Base-by-base conservation (phyloP, 92 coral and sea anemone genomes). In the Virgularia gustaviana region DNA sequence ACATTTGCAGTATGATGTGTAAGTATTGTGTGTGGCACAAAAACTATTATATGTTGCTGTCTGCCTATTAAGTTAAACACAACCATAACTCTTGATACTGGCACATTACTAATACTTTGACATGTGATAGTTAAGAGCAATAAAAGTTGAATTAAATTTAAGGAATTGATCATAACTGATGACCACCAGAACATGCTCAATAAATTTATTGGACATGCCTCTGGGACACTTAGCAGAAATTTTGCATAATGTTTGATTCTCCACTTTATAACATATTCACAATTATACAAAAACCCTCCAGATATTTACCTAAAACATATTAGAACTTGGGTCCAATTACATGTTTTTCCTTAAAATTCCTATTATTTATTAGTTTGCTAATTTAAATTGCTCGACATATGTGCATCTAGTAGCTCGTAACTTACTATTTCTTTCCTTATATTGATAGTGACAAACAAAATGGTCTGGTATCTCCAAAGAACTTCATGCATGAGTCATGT, bases 371-470 rank as follows among this genome's bases (percentile, higher is more conserved):
- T 36, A 55, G 45, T 30, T 53, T 2, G 29, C 34, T 20, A 5
- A 9, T 13, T 29, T 12, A 12, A 24, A 70, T 20, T 23, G 23
- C 30, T 6, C 6, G 13, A 47, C 27, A 1, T 0, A 20, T 22
- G 22, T 54, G 30, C 19, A 11, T 57, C 33, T 2, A 30, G 11
- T 56, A 18, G 6, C 22, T 19, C 32, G 42, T 57, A 34, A 29
- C 20, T 55, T 70, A 59, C 53, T 38, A 10, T 49, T 23, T 88
- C 88, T 47, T 79, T n/a, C n/a, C n/a, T n/a, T n/a, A n/a, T n/a
- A n/a, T n/a, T n/a, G n/a, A n/a, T n/a, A 91, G 97, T 28, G 97
- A 91, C 72, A 91, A 91, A 56, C 97, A 91, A 79, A 89, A 89
- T 63, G 97, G 97, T 16, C 81, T 89, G 84, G 89, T 91, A 16